Evolutionary conservation across 1,140 invertebrate species (phyloP), one percentile per base, ranked within the genome.

Genomic region (Drosophila nasuta): DNA sequence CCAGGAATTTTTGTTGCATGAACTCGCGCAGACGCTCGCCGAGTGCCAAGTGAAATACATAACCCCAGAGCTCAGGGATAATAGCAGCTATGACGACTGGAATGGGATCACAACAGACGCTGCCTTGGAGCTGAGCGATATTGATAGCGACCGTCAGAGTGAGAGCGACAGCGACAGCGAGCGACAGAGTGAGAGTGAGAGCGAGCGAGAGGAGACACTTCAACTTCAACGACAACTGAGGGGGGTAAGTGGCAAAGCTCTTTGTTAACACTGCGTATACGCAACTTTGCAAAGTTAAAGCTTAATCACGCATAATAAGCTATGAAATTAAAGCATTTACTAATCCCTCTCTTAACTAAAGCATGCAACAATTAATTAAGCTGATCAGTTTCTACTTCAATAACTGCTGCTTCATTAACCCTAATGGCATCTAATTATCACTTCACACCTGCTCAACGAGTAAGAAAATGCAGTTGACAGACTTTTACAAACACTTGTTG

Each of bases 1-100:
- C 77, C 83, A 88, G 70, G 73, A 87, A 38, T 87, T 87, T 60
- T 58, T 87, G 63, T 66, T 87, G 62, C 76, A 87, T 17, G 82
- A 87, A 41, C 56, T 87, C 38, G 45, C 67, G 60, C 72, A 51
- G 8, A 41, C 56, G 62, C 60, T 51, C n/a, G 46, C 46, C 57
- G 71, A 74, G 57, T 54, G 28, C 41, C 70, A 54, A 45, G 54
- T 25, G 30, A 15, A 35, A 52, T 43, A 45, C 57, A 25, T 52
- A 60, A 58, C 35, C 30, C 30, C 64, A 17, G 25, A 13, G 38
- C 48, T 51, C 13, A 6, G 49, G 13, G 38, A 30, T 8, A 33
- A 15, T 58, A 65, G 30, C 38, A 41, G 57, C 25, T 41, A 33
- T 20, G 8, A 6, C 52, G 30, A 28, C 3, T 8, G 11, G 25